phyloP scores from a whole-genome alignment of 2,888 invertebrate genomes.

The Drosophila pseudotalamancana region DNA sequence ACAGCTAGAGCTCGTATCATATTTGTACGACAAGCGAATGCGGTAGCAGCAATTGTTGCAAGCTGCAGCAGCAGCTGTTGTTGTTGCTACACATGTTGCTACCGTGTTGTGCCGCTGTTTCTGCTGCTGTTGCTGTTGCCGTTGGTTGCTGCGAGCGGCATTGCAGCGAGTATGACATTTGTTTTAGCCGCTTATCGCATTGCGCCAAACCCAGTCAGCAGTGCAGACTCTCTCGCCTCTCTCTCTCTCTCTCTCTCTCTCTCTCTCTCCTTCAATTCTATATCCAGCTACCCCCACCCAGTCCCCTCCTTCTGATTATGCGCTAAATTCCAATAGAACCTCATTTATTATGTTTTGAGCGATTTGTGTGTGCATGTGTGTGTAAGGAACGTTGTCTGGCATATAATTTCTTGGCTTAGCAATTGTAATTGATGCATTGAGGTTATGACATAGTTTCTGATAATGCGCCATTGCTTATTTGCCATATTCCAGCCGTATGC shows the following conservation, averaged over 20 bases:
- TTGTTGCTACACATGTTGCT: slow-evolving; percentile 68
- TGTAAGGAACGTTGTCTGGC: slow-evolving; percentile 28
- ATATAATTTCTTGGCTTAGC: slow-evolving; percentile 69
- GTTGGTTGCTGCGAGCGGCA: slow-evolving; percentile 32
- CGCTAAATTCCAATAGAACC: slow-evolving; percentile 71
- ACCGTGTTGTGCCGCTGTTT: slow-evolving; percentile 57
- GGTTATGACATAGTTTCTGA: slow-evolving; percentile 70
- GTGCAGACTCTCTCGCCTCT: slow-evolving; percentile 8
- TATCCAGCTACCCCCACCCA: neutral
- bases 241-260: neutral
- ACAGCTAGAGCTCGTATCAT: slow-evolving; percentile 63
- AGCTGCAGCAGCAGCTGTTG: slow-evolving; percentile 14
- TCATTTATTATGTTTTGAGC: slow-evolving; percentile 70
- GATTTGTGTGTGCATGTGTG: slow-evolving; percentile 23
- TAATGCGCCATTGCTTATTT: slow-evolving; percentile 55
- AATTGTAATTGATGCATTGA: slow-evolving; percentile 72
- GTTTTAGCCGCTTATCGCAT: slow-evolving; percentile 74
- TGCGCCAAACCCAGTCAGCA: slow-evolving; percentile 45
- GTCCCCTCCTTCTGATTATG: slow-evolving; percentile 58
- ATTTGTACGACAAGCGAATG: slow-evolving; percentile 73
- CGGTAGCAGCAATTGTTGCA: slow-evolving; percentile 51
- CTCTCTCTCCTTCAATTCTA: neutral
- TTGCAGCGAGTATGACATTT: slow-evolving; percentile 69
- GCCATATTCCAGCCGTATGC: slow-evolving; percentile 32
- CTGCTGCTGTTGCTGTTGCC: slow-evolving; percentile 21